Conservation (phyloP, 2,797 vertebrate species). For the Chelon labrosus region DNA sequence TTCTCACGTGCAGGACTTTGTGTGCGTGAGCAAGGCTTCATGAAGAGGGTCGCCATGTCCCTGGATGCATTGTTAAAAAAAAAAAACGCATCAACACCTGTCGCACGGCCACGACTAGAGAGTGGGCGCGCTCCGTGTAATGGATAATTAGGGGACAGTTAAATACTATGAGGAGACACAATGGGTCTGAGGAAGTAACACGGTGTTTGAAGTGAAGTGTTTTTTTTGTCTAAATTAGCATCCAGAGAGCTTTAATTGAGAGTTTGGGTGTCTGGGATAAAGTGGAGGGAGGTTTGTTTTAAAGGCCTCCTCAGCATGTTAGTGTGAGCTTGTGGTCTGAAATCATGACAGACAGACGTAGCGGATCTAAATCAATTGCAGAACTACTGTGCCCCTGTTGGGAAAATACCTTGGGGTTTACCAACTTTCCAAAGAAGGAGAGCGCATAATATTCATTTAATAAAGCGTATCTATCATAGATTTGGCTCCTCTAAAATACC, state of each 20-base stretch:
- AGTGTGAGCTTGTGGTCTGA: not conserved
- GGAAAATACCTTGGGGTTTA: not conserved
- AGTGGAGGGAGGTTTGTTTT: slow-evolving; percentile 8
- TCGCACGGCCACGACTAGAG: slow-evolving; percentile 27
- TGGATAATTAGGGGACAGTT: slow-evolving; percentile 46
- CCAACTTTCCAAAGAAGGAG: slow-evolving; percentile 22
- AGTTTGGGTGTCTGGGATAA: slow-evolving; percentile 3
- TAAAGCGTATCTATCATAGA: slow-evolving; percentile 48
- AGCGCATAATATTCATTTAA: slow-evolving; percentile 45
- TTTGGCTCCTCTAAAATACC: slow-evolving; percentile 51
- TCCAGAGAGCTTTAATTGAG: slow-evolving; percentile 20
- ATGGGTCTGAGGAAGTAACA: not conserved
- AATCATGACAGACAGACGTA: not conserved
- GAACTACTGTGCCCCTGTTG: not conserved
- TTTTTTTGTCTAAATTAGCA: slow-evolving; percentile 24
- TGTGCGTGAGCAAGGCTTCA: slow-evolving; percentile 20
- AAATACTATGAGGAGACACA: slow-evolving; percentile 9
- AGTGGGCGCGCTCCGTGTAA: slow-evolving; percentile 11
- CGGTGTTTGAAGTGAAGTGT: slow-evolving; percentile 21
- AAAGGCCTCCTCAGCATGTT: not conserved
- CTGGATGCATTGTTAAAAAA: slow-evolving; percentile 71
- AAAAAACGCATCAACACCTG: slow-evolving; percentile 58
- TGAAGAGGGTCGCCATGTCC: slow-evolving; percentile 51
- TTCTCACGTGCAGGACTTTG: slow-evolving; percentile 43
- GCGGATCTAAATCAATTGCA: not conserved